Percentiles rank a stretch among this genome's conserved stretches.
Conservation (phyloP, 2,113 vertebrate species). For the Tragelaphus scriptus region DNA sequence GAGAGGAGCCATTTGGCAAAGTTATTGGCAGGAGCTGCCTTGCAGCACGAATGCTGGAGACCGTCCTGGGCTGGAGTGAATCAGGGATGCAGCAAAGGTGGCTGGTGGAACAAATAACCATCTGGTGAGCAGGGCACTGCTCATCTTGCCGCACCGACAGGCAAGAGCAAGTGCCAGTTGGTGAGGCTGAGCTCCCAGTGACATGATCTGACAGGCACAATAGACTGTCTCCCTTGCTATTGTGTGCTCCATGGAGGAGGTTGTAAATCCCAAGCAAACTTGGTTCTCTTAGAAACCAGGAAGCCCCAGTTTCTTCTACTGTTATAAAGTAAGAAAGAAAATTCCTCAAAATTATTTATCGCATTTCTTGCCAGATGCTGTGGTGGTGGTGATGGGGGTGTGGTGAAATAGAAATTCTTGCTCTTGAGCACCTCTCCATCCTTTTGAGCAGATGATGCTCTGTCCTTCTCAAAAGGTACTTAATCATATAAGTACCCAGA, state of each 20-base stretch:
- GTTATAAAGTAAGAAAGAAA: neutral
- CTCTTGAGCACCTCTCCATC: neutral
- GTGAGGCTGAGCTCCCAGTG: neutral
- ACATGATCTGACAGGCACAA: constrained; percentile 38
- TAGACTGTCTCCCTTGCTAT: neutral
- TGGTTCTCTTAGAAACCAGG: neutral
- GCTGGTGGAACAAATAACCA: constrained; percentile 70
- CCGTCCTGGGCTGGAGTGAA: constrained; percentile 43
- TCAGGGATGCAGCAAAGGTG: constrained; percentile 56
- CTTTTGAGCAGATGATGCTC: neutral
- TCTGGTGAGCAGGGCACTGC: constrained; percentile 65
- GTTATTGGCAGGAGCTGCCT: constrained; percentile 64
- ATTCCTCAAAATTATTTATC: neutral
- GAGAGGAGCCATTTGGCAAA: constrained; percentile 72
- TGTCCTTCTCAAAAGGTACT: neutral
- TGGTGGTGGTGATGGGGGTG: neutral
- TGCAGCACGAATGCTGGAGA: constrained; percentile 59
- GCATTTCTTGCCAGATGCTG: neutral
- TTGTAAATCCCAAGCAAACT: neutral
- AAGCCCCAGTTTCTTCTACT: neutral
- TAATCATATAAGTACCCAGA: neutral
- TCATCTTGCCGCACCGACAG: constrained; percentile 42
- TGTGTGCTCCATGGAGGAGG: neutral
- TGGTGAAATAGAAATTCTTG: neutral
- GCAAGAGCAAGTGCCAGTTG: constrained; percentile 17